phyloP scores from a whole-genome alignment of 2,888 invertebrate genomes.

The Clivina fossor region DNA sequence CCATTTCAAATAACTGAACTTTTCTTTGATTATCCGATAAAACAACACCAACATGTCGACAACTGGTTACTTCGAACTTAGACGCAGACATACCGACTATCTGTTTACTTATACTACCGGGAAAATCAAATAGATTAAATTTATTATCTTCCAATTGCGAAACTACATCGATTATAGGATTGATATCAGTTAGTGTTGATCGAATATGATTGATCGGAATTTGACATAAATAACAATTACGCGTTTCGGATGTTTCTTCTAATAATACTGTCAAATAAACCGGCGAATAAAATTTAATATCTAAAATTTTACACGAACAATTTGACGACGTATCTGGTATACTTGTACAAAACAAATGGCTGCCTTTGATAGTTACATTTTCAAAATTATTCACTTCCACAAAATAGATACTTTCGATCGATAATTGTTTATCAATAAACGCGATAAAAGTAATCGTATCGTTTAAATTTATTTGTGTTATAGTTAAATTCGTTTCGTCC shows the following conservation, averaged over 20 bases:
- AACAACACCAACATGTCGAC: constrained; percentile 80
- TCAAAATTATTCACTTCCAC: constrained; percentile 56
- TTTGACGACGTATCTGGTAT: constrained; percentile 48
- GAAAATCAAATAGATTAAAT: constrained; percentile 59
- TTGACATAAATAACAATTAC: constrained; percentile 56
- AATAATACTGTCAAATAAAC: constrained; percentile 72
- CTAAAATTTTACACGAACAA: constrained; percentile 59
- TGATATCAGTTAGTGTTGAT: constrained; percentile 52
- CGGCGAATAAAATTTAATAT: constrained; percentile 75
- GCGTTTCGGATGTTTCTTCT: constrained; percentile 55
- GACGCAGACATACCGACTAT: constrained; percentile 69
- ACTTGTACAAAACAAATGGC: constrained; percentile 59
- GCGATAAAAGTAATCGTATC: constrained; percentile 58
- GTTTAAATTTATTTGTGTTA: constrained; percentile 58
- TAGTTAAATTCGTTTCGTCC: constrained; percentile 49
- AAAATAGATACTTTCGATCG: constrained; percentile 56
- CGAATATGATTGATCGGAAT: constrained; percentile 56
- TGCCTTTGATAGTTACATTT: constrained; percentile 55
- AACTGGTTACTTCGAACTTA: constrained; percentile 81
- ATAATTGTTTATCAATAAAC: constrained; percentile 53
- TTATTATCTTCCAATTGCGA: constrained; percentile 51
- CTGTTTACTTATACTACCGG: constrained; percentile 58
- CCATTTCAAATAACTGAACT: constrained; percentile 88
- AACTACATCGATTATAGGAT: constrained; percentile 35
- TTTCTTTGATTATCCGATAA: constrained; percentile 77